These are phyloP conservation scores for Botia kubotai DNA, from an alignment of 2,797 vertebrate species.

Conservation along the genomic window DNA sequence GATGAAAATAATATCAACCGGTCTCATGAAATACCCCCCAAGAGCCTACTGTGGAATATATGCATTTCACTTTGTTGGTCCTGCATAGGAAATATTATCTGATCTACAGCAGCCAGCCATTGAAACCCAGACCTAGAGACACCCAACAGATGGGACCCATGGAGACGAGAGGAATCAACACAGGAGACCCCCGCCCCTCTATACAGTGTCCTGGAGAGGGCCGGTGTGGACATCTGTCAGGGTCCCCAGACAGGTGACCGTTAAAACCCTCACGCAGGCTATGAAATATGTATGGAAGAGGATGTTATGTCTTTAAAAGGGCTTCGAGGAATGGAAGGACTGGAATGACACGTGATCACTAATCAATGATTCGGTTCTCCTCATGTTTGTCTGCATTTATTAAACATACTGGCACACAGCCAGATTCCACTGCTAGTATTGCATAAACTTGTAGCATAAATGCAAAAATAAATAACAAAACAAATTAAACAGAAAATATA, in stretches of 20 bases:
- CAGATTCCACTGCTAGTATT: conserved; percentile 68
- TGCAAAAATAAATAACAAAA: not conserved
- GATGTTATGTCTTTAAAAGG: conserved; percentile 67
- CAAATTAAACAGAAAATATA: conserved; percentile 63
- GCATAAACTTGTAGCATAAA: conserved; percentile 41
- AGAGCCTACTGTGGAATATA: conserved; percentile 30
- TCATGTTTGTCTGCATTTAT: conserved; percentile 69
- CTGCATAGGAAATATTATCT: conserved; percentile 58
- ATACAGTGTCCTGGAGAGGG: conserved; percentile 62
- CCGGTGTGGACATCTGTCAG: conserved; percentile 83
- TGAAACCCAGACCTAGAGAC: conserved; percentile 54
- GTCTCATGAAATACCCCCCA: conserved; percentile 35
- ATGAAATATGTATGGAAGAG: conserved; percentile 84
- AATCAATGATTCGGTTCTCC: conserved; percentile 71
- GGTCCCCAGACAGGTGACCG: conserved; percentile 74
- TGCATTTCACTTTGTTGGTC: conserved; percentile 42
- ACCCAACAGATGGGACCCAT: conserved; percentile 77
- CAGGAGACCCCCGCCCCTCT: conserved; percentile 47
- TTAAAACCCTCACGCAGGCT: conserved; percentile 63
- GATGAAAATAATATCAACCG: conserved; percentile 37
- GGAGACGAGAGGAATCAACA: conserved; percentile 39
- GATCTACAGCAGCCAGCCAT: conserved; percentile 50
- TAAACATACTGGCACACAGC: conserved; percentile 74
- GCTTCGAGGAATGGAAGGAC: not conserved
- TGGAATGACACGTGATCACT: conserved; percentile 43